Percentiles rank a stretch among this genome's conserved stretches.
Conservation (phyloP, 2,113 vertebrate genomes). For the Mormoops blainvillei region DNA sequence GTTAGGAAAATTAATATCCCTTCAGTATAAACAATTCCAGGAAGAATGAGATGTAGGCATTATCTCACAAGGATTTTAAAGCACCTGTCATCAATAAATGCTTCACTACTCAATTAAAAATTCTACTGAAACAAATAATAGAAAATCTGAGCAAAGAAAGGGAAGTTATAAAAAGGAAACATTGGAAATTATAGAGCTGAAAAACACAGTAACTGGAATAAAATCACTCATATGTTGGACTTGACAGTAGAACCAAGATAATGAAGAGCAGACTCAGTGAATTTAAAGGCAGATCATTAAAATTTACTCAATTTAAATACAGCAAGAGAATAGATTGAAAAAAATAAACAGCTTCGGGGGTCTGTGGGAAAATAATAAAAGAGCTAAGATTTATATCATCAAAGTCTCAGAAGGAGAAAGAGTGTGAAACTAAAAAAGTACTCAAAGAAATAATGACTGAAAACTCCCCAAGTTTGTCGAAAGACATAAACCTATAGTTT, state of each 20-base stretch:
- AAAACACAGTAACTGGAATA: neutral
- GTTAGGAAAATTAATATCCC: neutral
- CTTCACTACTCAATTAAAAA: neutral
- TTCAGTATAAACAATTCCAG: neutral
- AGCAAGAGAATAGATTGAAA: neutral
- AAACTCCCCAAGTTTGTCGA: neutral
- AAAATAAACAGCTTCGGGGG: neutral
- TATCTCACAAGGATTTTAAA: neutral
- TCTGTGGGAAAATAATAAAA: conserved; percentile 4
- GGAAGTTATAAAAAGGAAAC: neutral
- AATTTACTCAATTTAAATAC: neutral
- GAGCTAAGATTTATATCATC: neutral
- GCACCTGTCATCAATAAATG: neutral
- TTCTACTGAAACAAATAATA: neutral
- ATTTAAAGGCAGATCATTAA: neutral
- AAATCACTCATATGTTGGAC: neutral
- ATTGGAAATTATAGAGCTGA: neutral
- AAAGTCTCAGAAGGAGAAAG: neutral
- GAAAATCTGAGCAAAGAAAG: neutral
- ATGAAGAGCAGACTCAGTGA: neutral
- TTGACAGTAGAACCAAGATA: neutral
- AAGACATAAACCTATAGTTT: neutral
- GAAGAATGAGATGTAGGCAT: neutral
- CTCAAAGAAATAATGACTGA: neutral
- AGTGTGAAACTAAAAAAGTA: neutral